These are phyloP conservation scores for Eidolon dupreanum DNA, from an alignment of 2,797 vertebrate genomes.

Conservation along the genomic window DNA sequence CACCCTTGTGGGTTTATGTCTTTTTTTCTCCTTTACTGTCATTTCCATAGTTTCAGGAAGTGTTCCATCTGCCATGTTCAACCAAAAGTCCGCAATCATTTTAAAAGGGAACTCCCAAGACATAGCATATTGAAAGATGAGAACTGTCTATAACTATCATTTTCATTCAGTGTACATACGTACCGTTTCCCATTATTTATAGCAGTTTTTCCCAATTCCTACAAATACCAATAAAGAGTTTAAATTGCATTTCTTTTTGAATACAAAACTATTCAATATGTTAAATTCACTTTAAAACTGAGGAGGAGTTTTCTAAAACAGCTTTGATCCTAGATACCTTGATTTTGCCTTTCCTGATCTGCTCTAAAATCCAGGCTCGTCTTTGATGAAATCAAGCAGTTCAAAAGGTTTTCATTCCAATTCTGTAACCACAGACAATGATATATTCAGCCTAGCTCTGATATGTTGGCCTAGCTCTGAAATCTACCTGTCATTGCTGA, in stretches of 20 bases:
- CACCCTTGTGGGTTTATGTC: not conserved
- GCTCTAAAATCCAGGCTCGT: not conserved
- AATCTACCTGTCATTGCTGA: not conserved
- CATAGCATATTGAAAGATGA: not conserved
- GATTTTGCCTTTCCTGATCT: constrained; percentile 39
- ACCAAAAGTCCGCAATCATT: not conserved
- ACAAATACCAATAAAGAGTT: constrained; percentile 1
- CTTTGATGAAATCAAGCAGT: constrained; percentile 33
- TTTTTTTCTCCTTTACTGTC: not conserved
- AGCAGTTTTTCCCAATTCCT: not conserved
- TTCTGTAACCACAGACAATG: not conserved
- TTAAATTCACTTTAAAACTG: constrained; percentile 24
- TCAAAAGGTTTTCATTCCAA: constrained; percentile 29
- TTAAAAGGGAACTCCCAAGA: not conserved
- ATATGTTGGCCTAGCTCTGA: not conserved
- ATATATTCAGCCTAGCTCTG: not conserved
- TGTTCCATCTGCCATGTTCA: not conserved
- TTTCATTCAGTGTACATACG: not conserved
- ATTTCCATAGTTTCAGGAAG: not conserved
- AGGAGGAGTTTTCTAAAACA: not conserved
- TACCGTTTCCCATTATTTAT: not conserved
- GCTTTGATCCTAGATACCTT: constrained; percentile 17
- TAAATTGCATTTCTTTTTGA: not conserved
- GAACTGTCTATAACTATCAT: not conserved
- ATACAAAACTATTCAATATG: not conserved